phyloP scores from a whole-genome alignment of 2,797 vertebrate genomes.

The Micromesistius poutassou region DNA sequence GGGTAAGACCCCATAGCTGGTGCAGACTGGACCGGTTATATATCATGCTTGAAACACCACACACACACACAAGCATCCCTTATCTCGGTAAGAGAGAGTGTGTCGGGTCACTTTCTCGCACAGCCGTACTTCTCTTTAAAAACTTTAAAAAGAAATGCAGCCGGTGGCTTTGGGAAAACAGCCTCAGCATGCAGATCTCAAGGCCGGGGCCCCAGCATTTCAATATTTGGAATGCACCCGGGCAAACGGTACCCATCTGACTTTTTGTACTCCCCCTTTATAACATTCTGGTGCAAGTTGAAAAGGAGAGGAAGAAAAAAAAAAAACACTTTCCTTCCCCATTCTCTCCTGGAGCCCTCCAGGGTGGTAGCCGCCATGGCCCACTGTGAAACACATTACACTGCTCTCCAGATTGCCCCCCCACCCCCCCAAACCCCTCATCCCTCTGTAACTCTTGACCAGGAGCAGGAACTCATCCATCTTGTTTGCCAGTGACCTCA shows the following conservation, averaged over 20 bases:
- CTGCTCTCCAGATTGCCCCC: conserved; percentile 17
- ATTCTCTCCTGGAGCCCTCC: background rate
- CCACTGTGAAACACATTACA: conserved; percentile 11
- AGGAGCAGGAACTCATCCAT: conserved; percentile 21
- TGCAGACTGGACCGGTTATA: background rate
- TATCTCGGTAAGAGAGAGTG: background rate
- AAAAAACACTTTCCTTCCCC: background rate
- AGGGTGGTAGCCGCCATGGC: background rate
- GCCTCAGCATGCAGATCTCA: background rate
- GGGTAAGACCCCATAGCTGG: too few relatives aligned
- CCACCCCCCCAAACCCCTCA: background rate
- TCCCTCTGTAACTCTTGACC: conserved; percentile 25
- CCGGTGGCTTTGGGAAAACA: background rate
- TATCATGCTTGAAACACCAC: background rate
- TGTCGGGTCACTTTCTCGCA: background rate
- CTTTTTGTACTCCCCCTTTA: background rate
- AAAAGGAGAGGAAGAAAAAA: background rate
- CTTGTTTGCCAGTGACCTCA: conserved; percentile 30
- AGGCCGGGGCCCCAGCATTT: background rate
- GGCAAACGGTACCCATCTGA: background rate
- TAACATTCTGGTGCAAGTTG: background rate
- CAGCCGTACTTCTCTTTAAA: background rate
- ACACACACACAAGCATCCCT: background rate
- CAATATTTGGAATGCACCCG: background rate
- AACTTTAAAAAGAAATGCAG: background rate